A percentile compares a stretch with the other conserved stretches of the same genome.
phyloP scores from a whole-genome alignment of 1,140 invertebrate genomes.

The Euschistus heros region DNA sequence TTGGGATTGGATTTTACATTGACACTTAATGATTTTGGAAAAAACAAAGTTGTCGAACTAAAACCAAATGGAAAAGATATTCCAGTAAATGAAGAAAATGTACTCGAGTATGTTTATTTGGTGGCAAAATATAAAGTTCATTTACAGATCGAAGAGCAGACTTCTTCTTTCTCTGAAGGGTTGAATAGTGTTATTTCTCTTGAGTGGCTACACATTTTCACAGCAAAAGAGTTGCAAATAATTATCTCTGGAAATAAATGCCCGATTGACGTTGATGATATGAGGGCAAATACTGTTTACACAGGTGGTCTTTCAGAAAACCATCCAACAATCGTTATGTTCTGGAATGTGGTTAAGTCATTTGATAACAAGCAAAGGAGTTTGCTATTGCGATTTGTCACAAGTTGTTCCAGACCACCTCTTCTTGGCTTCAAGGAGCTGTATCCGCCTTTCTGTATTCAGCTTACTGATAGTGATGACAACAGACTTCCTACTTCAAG shows the following conservation, averaged over 20 bases:
- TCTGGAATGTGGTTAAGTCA: slow-evolving; percentile 76
- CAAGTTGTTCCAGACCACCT: slow-evolving; percentile 91
- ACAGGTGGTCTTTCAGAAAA: slow-evolving; percentile 68
- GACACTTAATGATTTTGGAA: slow-evolving; percentile 78
- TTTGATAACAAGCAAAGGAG: slow-evolving; percentile 78
- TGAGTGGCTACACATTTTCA: slow-evolving; percentile 91
- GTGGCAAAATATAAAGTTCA: slow-evolving; percentile 95
- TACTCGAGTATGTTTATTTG: slow-evolving; percentile 92
- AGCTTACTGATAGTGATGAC: slow-evolving; percentile 69
- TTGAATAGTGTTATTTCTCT: slow-evolving; percentile 79
- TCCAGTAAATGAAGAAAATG: slow-evolving; percentile 78
- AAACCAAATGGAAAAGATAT: slow-evolving; percentile 84
- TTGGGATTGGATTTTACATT: slow-evolving; percentile 89
- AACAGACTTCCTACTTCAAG: slow-evolving; percentile 79
- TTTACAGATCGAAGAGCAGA: slow-evolving; percentile 79
- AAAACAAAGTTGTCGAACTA: slow-evolving; percentile 77
- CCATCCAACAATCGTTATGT: slow-evolving; percentile 62
- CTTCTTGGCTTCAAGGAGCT: slow-evolving; percentile 87
- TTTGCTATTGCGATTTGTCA: slow-evolving; percentile 90
- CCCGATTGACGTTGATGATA: slow-evolving; percentile 82
- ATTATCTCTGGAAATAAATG: slow-evolving; percentile 87
- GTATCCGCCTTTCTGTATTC: slow-evolving; percentile 88
- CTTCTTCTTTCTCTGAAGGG: slow-evolving; percentile 44
- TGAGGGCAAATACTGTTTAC: slow-evolving; percentile 75
- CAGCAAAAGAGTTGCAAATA: slow-evolving; percentile 85